These are phyloP conservation scores for Phrynosoma platyrhinos DNA, from an alignment of 2,113 vertebrate species.

Conservation along the genomic window DNA sequence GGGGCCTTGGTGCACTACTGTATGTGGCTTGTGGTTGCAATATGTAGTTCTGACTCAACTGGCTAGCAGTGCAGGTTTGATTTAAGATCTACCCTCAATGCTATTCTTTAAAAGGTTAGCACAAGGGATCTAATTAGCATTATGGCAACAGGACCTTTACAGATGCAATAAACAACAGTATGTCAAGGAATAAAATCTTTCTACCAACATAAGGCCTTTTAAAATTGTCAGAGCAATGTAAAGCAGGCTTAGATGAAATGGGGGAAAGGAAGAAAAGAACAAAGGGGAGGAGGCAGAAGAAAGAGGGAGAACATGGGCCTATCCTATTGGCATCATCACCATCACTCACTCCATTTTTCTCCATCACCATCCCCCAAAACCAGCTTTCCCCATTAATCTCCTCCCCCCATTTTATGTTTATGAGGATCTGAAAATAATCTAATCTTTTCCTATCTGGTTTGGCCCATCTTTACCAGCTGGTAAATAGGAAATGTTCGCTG, in stretches of 20 bases:
- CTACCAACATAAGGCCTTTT: slow-evolving; percentile 33
- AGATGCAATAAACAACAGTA: slow-evolving; percentile 30
- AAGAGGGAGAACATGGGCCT: neutral
- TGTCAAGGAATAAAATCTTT: slow-evolving; percentile 33
- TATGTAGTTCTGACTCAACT: neutral
- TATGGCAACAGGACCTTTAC: slow-evolving; percentile 8
- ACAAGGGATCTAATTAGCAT: slow-evolving; percentile 24
- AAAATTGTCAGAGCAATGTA: slow-evolving; percentile 21
- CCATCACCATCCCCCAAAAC: neutral
- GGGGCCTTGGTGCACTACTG: neutral
- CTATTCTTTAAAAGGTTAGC: slow-evolving; percentile 45
- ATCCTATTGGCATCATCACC: too few species aligned
- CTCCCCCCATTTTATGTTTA: slow-evolving; percentile 72
- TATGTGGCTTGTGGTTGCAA: neutral
- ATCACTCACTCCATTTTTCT: neutral
- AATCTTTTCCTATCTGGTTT: slow-evolving; percentile 86
- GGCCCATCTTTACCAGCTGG: slow-evolving; percentile 85
- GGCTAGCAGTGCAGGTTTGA: neutral
- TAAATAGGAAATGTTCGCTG: slow-evolving; percentile 88
- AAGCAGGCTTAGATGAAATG: slow-evolving; percentile 23
- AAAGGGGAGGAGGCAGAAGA: neutral
- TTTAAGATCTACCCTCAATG: slow-evolving; percentile 32
- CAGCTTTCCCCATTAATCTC: slow-evolving; percentile 53
- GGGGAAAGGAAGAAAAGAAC: neutral
- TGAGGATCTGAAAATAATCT: slow-evolving; percentile 78